Evolutionary conservation across 2,888 invertebrate genomes (phyloP), one percentile per base, ranked within the genome.

Genomic region (Drosophila picticornis): DNA sequence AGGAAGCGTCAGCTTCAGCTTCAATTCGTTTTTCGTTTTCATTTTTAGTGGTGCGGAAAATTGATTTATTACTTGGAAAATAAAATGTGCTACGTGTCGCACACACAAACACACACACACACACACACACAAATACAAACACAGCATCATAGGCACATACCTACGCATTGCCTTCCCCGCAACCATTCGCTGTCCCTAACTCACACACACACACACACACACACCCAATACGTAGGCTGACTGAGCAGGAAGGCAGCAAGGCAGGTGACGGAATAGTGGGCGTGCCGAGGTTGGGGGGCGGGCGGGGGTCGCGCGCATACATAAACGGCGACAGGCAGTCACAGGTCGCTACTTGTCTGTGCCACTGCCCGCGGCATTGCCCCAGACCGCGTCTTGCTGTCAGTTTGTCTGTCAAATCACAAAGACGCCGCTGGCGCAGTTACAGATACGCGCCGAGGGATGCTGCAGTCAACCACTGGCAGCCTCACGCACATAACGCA

Each of bases 21-120:
- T 84, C 85, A 75, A 78, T 89, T 89, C 88, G 86, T 83, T 90
- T 83, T 86, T 91, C 89, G 90, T 90, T 90, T 91, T 90, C 88
- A 90, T 88, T 88, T 91, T 90, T 88, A 89, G 90, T 88, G 88
- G 88, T 88, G 88, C 88, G 90, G 88, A 90, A 90, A 88, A 88
- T 88, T 88, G 88, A 88, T 88, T 88, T 88, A 88, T 88, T 90
- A 90, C 88, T 90, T 90, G 91, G 89, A 90, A 88, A 88, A 88
- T 88, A 88, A 88, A 88, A 88, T 88, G 90, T 88, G 88, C 90
- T 88, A 88, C 88, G 88, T 88, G 88, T 88, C 90, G 84, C 90
- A 83, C 80, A 77, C 82, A 83, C 76, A 75, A 51, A 78, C 77
- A 77, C 59, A 80, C 51, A 67, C 56, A 60, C 50, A 56, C 48